Conservation (phyloP, 2,888 invertebrate species). For the Eledona agricola region DNA sequence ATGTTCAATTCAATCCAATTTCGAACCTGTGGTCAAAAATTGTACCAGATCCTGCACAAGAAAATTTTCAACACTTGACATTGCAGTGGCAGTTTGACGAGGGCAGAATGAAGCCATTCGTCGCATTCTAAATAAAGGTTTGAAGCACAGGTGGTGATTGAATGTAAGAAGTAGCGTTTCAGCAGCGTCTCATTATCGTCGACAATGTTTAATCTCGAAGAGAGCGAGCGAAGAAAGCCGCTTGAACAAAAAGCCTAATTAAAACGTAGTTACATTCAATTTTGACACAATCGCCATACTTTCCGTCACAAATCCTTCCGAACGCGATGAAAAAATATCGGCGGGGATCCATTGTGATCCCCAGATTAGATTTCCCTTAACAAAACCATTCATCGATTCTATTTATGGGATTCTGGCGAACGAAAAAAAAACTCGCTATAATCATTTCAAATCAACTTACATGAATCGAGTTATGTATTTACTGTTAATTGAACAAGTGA, state of each 20-base stretch:
- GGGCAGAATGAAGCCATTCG: too few relatives aligned
- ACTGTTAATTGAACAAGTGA: slow-evolving; percentile 35
- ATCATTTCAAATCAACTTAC: slow-evolving; percentile 29
- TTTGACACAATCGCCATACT: slow-evolving; percentile 13
- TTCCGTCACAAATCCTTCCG: slow-evolving; percentile 15
- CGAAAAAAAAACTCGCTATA: slow-evolving; percentile 22
- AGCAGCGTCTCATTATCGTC: too few relatives aligned
- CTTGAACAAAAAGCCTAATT: slow-evolving; percentile 20
- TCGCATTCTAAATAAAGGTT: too few relatives aligned
- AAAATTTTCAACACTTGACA: too few relatives aligned
- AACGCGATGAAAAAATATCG: slow-evolving; percentile 12
- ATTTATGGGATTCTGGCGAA: slow-evolving; percentile 23
- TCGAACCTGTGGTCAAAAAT: too few relatives aligned
- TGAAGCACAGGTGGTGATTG: too few relatives aligned
- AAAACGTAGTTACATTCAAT: slow-evolving; percentile 30
- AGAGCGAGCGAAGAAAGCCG: too few relatives aligned
- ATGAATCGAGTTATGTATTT: slow-evolving; percentile 31
- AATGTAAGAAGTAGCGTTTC: too few relatives aligned
- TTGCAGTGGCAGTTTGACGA: too few relatives aligned
- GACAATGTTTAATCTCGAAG: too few relatives aligned
- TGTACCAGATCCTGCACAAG: too few relatives aligned
- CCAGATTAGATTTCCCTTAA: slow-evolving; percentile 28
- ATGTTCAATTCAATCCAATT: too few relatives aligned
- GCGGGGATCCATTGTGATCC: slow-evolving; percentile 23
- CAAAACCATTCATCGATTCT: slow-evolving; percentile 25